Base-by-base conservation (phyloP, 92 coral and sea anemone species). In the Porites lobata region DNA sequence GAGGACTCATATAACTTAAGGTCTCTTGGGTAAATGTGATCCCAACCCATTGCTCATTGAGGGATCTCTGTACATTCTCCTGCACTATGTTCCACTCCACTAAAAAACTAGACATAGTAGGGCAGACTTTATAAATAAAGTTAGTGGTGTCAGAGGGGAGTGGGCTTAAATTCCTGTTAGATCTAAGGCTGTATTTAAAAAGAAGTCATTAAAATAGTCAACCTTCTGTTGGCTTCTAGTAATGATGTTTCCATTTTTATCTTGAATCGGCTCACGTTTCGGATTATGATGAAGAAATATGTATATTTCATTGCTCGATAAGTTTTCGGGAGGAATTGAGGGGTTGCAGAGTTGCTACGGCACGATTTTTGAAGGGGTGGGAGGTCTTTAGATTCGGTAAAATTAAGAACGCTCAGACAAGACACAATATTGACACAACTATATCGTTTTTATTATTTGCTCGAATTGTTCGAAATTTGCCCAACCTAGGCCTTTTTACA, bases 81-180 rank as follows among this genome's bases (percentile, higher is more conserved):
- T 75, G 79, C 17, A 75, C 79, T 75, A 75, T 75, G 79, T 75
- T 51, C 79, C 79, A 75, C 65, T 75, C 79, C 47, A 75, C 79
- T 52, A 65, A 75, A 18, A 75, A 75, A 75, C 79, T 51, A 75
- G 79, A 75, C 78, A 74, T 74, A 74, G 78, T 51, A 74, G 78
- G 78, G 78, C 58, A 47, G 26, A 53, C 75, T 70, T 70, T 70
- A 38, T 70, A 22, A 70, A 70, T 70, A 70, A 70, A 70, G 75
- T 70, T 70, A 26, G 78, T 74, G 22, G 78, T 74, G 29, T 74
- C 78, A 74, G 59, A 29, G 78, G 32, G 11, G 78, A 74, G 78
- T 74, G 78, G 78, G 78, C 24, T 38, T 70, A 70, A 70, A 38
- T 22, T 47, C 75, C 75, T 76, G 65, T 56, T 22, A 59, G 81